These are phyloP conservation scores for Rhopilema esculentum DNA, from an alignment of 30 jellyfish, hydroid and myxozoan genomes.

Conservation along the genomic window DNA sequence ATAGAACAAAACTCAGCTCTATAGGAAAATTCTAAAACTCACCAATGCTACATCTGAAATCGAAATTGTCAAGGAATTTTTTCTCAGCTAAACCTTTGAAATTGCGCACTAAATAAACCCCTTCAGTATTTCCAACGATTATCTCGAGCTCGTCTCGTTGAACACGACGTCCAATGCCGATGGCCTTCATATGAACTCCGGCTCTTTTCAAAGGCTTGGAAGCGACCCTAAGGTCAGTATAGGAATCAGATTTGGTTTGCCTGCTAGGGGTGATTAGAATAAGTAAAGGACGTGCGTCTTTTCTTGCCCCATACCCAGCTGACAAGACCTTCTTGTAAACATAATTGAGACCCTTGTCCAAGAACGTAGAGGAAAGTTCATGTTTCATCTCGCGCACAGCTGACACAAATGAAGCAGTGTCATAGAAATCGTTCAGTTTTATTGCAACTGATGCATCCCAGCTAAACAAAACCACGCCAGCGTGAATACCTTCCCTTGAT, in stretches of 20 bases:
- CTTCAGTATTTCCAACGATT: slow-evolving; percentile 58
- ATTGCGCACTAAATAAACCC: slow-evolving; percentile 36
- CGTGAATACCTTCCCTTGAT: slow-evolving; percentile 41
- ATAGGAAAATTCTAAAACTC: slow-evolving; percentile 2
- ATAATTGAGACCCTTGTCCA: slow-evolving; percentile 49
- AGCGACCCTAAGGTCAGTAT: slow-evolving; percentile 60
- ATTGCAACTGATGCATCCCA: slow-evolving; percentile 32
- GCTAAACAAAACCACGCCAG: slow-evolving; percentile 62
- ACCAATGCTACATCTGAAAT: slow-evolving; percentile 37
- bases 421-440: slow-evolving; percentile 53
- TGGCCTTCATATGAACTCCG: slow-evolving; percentile 44
- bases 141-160: slow-evolving; percentile 59
- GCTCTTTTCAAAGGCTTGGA: slow-evolving; percentile 41
- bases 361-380: slow-evolving; percentile 22
- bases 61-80: slow-evolving; percentile 28
- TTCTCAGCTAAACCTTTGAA: slow-evolving; percentile 9
- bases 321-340: slow-evolving; percentile 48
- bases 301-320: slow-evolving; percentile 64
- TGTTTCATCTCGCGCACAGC: slow-evolving; percentile 40
- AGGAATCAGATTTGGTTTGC: slow-evolving; percentile 16
- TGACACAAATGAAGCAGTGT: slow-evolving; percentile 13
- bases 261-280: slow-evolving; percentile 36
- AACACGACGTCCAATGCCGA: slow-evolving; percentile 63
- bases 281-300: slow-evolving; percentile 35
- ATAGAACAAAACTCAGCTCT: neutral